Percentiles rank a stretch among this genome's conserved stretches.
Evolutionary conservation across 2,113 vertebrate genomes (phyloP).

Genomic region (Rostratula benghalensis): DNA sequence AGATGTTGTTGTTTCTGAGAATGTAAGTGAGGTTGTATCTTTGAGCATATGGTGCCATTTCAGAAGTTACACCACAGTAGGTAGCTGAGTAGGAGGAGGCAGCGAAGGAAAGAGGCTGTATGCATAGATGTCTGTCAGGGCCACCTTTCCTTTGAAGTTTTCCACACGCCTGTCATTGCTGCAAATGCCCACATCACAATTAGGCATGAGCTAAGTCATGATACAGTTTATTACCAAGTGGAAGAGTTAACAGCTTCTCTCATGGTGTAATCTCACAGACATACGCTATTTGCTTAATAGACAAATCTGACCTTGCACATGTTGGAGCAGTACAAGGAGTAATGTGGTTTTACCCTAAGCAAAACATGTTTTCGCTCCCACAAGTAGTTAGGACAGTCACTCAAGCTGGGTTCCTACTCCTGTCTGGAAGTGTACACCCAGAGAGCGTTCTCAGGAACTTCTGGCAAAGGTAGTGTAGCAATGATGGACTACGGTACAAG

Average conservation of each 20-base stretch:
- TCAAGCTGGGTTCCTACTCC: background rate
- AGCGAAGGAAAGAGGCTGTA: background rate
- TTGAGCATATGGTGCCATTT: conserved; percentile 30
- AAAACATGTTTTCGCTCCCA: background rate
- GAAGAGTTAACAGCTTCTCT: background rate
- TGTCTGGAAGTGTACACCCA: background rate
- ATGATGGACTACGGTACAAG: background rate
- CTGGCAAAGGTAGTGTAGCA: background rate
- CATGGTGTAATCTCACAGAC: background rate
- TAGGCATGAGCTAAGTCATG: background rate
- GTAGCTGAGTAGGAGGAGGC: conserved; percentile 30
- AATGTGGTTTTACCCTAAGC: background rate
- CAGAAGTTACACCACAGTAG: conserved; percentile 8
- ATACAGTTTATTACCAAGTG: background rate
- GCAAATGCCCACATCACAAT: background rate
- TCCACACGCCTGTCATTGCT: background rate
- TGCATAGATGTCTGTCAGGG: background rate
- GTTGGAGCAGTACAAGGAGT: background rate
- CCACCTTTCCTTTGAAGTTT: background rate
- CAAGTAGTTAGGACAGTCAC: background rate
- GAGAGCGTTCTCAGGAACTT: background rate
- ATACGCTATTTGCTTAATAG: background rate
- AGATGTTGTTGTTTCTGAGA: conserved; percentile 41
- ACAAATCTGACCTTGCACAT: background rate
- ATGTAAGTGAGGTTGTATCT: background rate